Evolutionary conservation across 2,888 invertebrate genomes (phyloP).

Genomic region (Sarcophaga carnaria): DNA sequence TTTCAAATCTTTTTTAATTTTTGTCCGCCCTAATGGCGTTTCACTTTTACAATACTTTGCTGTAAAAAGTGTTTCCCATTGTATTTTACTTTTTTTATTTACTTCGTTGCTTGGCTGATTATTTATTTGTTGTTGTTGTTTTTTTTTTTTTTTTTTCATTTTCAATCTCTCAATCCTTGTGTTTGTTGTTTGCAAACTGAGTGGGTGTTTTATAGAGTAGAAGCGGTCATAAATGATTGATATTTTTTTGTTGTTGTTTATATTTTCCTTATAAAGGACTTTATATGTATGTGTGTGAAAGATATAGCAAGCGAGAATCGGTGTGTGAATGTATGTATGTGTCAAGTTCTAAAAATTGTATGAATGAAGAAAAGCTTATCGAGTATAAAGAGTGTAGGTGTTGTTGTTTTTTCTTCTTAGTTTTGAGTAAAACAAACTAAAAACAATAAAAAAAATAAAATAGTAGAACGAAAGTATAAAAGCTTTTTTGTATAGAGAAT

Average conservation of each 20-base stretch:
- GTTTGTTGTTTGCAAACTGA: slow-evolving; percentile 28
- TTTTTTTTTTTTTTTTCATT: neutral
- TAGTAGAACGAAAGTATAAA: neutral
- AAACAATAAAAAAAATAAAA: neutral
- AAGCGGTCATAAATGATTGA: slow-evolving; percentile 45
- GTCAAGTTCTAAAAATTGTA: slow-evolving; percentile 20
- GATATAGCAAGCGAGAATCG: slow-evolving; percentile 4
- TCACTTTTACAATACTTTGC: too few relatives aligned
- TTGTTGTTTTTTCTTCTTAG: neutral
- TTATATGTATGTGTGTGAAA: neutral
- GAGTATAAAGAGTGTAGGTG: slow-evolving; percentile 38
- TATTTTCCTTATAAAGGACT: neutral
- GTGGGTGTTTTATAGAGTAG: slow-evolving; percentile 39
- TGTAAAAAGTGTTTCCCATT: too few relatives aligned
- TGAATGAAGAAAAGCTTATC: slow-evolving; percentile 48
- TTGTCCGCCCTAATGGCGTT: too few relatives aligned
- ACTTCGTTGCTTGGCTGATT: neutral
- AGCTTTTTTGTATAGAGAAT: slow-evolving; percentile 59
- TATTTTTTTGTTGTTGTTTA: neutral
- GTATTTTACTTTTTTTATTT: slow-evolving; percentile 10
- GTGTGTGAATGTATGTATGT: slow-evolving; percentile 1
- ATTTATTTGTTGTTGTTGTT: neutral
- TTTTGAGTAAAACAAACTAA: neutral
- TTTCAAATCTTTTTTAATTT: too few relatives aligned
- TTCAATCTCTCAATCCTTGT: neutral